Conservation (phyloP, 1,140 invertebrate species). For the Aplysia californica region DNA sequence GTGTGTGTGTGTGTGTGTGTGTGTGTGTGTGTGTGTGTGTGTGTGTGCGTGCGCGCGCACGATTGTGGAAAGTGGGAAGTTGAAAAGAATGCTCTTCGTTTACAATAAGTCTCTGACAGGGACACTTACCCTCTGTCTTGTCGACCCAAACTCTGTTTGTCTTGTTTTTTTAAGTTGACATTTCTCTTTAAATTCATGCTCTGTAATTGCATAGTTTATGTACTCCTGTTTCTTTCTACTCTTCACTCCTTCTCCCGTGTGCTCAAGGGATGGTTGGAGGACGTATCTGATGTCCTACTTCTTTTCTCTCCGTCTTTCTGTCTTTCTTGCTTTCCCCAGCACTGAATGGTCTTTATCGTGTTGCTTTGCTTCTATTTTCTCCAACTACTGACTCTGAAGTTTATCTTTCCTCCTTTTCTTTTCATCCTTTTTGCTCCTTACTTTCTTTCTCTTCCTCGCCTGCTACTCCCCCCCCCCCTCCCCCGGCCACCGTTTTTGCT, state of each 20-base stretch:
- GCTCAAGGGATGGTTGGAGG: no score
- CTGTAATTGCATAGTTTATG: neutral
- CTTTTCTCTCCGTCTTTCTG: neutral
- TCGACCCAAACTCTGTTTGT: neutral
- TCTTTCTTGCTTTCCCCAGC: neutral
- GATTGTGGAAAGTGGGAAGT: neutral
- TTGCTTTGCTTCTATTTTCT: no score
- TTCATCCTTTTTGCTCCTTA: no score
- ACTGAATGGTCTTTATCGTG: no score
- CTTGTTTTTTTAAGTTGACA: neutral
- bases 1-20: no score
- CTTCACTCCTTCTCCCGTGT: neutral
- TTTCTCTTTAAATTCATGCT: neutral
- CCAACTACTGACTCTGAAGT: no score
- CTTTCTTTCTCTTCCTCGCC: no score
- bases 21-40: no score
- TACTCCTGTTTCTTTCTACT: neutral
- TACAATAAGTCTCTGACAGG: neutral
- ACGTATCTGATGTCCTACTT: no score
- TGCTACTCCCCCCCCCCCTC: no score
- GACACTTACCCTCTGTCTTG: neutral
- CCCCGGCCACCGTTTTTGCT: no score
- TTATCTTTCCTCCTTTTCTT: no score
- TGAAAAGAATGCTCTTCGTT: neutral
- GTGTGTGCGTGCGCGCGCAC: neutral